Conservation (phyloP, 2,797 vertebrate species). For the Leptoclinus maculatus region DNA sequence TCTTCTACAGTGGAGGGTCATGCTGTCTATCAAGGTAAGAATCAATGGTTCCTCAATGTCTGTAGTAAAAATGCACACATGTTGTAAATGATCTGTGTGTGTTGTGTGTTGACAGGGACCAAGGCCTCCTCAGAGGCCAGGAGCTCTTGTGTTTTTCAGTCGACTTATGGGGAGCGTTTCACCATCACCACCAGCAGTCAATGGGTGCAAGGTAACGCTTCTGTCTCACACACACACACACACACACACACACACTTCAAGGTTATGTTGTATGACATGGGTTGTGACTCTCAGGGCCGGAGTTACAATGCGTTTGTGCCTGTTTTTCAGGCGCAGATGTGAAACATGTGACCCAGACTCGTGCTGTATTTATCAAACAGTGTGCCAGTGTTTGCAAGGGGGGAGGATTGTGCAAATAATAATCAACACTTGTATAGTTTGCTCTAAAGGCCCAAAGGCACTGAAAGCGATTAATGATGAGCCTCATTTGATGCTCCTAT, state of each 20-base stretch:
- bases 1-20: constrained; percentile 91
- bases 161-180: constrained; percentile 88
- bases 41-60: background rate
- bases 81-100: constrained; percentile 13
- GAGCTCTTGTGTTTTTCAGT: constrained; percentile 86
- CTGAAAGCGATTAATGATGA: background rate
- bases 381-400: background rate
- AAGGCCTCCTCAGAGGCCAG: constrained; percentile 88
- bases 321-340: background rate
- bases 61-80: background rate
- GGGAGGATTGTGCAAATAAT: background rate
- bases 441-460: background rate
- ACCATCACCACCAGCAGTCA: constrained; percentile 90
- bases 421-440: background rate
- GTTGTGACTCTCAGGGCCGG: background rate
- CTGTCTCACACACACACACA: background rate
- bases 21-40: constrained; percentile 91
- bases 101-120: constrained; percentile 82
- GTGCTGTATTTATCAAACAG: background rate
- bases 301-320: background rate
- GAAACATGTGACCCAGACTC: background rate
- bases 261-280: background rate
- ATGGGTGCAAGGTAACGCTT: constrained; percentile 93
- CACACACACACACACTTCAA: background rate
- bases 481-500: background rate